These are phyloP conservation scores for Anolis apletophallus DNA, from an alignment of 2,797 vertebrate genomes.

Conservation along the genomic window DNA sequence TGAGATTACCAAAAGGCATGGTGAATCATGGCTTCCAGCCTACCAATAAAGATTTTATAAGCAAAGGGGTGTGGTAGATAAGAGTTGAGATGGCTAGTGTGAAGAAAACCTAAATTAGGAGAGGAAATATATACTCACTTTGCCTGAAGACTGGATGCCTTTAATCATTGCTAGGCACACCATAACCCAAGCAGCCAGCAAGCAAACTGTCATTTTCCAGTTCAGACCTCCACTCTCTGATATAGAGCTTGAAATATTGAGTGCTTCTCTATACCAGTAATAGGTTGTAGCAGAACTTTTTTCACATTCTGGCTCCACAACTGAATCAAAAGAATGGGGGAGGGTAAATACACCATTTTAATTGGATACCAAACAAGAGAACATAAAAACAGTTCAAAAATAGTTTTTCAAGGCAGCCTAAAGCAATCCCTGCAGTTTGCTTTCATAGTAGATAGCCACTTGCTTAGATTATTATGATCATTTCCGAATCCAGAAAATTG, in stretches of 20 bases:
- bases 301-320: conserved; percentile 93
- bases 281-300: conserved; percentile 98
- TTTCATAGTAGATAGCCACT: conserved; percentile 1
- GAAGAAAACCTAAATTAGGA: conserved; percentile 13
- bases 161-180: conserved; percentile 98
- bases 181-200: conserved; percentile 92
- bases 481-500: background rate
- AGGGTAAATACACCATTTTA: conserved; percentile 36
- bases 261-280: conserved; percentile 95
- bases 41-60: conserved; percentile 47
- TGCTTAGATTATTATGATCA: background rate
- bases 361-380: background rate
- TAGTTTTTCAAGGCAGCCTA: background rate
- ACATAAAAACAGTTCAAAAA: background rate
- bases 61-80: conserved; percentile 12
- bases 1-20: conserved; percentile 14
- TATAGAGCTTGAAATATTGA: conserved; percentile 93
- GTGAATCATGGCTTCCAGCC: conserved; percentile 37
- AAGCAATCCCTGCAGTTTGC: conserved; percentile 15
- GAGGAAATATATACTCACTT: conserved; percentile 80
- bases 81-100: background rate
- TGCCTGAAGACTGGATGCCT: conserved; percentile 98
- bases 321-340: conserved; percentile 73
- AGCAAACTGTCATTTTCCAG: conserved; percentile 95
- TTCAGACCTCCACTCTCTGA: conserved; percentile 93